Base-by-base conservation (phyloP, 2,888 invertebrate genomes). In the Abrostola triplasia region DNA sequence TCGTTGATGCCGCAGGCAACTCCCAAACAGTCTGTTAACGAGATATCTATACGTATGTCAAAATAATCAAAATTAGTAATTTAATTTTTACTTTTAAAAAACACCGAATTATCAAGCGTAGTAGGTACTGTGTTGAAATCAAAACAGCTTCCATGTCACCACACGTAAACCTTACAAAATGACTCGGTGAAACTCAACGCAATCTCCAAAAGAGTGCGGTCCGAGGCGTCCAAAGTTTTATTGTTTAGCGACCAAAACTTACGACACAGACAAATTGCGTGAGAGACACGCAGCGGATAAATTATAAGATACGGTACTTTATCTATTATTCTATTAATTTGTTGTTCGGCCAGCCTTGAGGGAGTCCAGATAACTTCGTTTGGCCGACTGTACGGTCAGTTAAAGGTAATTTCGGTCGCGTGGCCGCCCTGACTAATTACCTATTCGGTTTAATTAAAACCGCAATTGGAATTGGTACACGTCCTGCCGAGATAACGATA, bases 251-350 rank as follows among this genome's bases (percentile, higher is more conserved):
- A 35, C 42, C 57, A 36, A 55, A 72, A 64, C 50, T 76, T 65
- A 41, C 9, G 77, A 77, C 70, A 64, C 40, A 64, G 77, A 76
- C n/a, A 70, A 64, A 76, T 76, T 69, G 70, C 73, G 55, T 51
- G 52, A 48, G 42, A 47, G 55, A 51, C 35, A 52, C 50, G 41
- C 66, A 60, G 13, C 59, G 52, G 64, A 67, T 76, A 66, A 67
- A 73, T 77, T 77, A 68, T 76, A 75, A 73, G 77, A 77, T 70
- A 70, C 52, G 36, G 49, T 57, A 59, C 61, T 76, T 64, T 67
- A 76, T 76, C 64, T 76, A 73, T 76, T 76, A 76, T 76, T 76
- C 66, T 67, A 76, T 76, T 69, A 73, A 73, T 73, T 76, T 63
- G 44, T 55, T 62, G 54, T 13, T 56, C 52, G 51, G 47, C 50